phyloP scores from a whole-genome alignment of 2,888 invertebrate species.

The Acutogordius australiensis region DNA sequence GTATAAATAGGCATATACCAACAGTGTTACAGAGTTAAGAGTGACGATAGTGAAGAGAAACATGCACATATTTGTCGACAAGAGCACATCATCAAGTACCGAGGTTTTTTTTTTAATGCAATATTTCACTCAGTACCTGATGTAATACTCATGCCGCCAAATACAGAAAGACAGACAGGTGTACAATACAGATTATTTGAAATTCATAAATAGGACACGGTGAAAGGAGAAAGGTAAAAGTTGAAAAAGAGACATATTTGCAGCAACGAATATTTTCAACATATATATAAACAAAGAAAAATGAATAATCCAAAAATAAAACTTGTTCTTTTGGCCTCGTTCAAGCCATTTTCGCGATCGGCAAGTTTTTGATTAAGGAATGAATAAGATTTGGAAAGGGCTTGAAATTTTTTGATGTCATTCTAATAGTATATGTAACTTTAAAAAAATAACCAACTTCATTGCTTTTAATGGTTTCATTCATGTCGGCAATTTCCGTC shows the following conservation, averaged over 20 bases:
- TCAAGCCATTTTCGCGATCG: neutral
- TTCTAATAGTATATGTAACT: neutral
- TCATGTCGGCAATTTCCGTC: neutral
- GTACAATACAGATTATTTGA: too few relatives aligned
- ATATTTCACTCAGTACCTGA: conserved; percentile 4
- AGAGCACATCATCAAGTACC: conserved; percentile 8
- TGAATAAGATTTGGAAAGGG: conserved; percentile 8
- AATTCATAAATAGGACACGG: too few relatives aligned
- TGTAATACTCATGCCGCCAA: conserved; percentile 7
- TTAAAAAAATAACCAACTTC: conserved; percentile 1
- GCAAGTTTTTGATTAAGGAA: neutral
- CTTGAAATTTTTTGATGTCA: neutral
- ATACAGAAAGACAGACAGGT: neutral
- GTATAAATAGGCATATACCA: too few relatives aligned
- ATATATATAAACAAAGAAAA: too few relatives aligned
- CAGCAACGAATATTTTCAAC: too few relatives aligned
- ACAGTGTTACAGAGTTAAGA: too few relatives aligned
- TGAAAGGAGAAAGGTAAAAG: too few relatives aligned
- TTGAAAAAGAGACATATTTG: too few relatives aligned
- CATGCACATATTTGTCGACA: neutral
- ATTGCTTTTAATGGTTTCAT: neutral
- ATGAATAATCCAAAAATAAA: neutral
- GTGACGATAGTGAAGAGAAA: too few relatives aligned
- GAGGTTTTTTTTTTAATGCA: neutral
- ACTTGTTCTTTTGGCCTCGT: neutral